Percentiles rank a stretch among this genome's conserved stretches.
phyloP scores from a whole-genome alignment of 2,888 invertebrate species.

The Aphidoletes aphidimyza region DNA sequence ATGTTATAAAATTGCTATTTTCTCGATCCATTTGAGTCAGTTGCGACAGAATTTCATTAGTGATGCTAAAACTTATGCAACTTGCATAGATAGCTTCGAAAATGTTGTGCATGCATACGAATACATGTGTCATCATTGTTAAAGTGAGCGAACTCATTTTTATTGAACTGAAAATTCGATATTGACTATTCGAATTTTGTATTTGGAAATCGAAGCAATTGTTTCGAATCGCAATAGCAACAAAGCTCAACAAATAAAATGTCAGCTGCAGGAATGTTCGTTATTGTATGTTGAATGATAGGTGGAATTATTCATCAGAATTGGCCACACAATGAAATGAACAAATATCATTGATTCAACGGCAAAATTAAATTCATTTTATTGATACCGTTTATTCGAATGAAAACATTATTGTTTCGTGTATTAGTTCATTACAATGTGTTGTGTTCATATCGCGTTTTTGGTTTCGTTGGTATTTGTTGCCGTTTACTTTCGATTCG shows the following conservation, averaged over 20 bases:
- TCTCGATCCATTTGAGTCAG: too few relatives aligned
- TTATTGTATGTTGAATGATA: too few relatives aligned
- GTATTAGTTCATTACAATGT: conserved; percentile 34
- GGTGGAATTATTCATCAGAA: too few relatives aligned
- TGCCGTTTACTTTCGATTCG: not conserved
- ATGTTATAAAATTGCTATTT: too few relatives aligned
- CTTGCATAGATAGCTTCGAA: too few relatives aligned
- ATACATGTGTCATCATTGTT: too few relatives aligned
- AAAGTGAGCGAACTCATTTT: not conserved
- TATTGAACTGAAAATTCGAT: not conserved
- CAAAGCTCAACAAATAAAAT: too few relatives aligned
- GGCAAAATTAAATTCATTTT: conserved; percentile 39
- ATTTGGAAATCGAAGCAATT: not conserved
- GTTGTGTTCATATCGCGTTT: not conserved
- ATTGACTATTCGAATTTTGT: not conserved
- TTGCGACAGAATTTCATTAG: too few relatives aligned
- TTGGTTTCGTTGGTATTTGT: not conserved
- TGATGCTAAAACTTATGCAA: too few relatives aligned
- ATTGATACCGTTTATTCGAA: conserved; percentile 42
- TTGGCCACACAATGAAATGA: not conserved
- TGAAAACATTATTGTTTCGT: conserved; percentile 21
- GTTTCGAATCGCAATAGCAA: too few relatives aligned
- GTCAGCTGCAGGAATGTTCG: too few relatives aligned
- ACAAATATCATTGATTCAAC: conserved; percentile 32
- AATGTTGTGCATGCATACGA: too few relatives aligned